Conservation (phyloP, 2,888 invertebrate genomes). For the Aspidapion aeneum region DNA sequence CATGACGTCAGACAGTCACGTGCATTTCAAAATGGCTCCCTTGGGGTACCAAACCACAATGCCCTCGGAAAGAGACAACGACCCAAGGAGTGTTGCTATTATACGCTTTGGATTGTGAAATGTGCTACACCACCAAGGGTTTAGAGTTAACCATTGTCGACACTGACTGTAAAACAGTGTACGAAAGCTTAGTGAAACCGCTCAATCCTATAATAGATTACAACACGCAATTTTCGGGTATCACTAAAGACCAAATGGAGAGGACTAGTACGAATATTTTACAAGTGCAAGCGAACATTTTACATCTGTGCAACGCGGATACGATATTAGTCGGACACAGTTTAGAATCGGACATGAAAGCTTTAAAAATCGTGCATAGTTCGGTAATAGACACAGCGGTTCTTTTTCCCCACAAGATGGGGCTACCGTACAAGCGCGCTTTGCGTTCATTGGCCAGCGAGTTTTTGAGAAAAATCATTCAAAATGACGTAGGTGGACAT, state of each 20-base stretch:
- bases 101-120: slow-evolving; percentile 96
- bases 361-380: slow-evolving; percentile 85
- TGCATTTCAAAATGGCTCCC: slow-evolving; percentile 36
- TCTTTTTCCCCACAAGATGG: slow-evolving; percentile 92
- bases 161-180: slow-evolving; percentile 72
- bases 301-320: slow-evolving; percentile 84
- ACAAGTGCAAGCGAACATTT: slow-evolving; percentile 83
- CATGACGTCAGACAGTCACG: slow-evolving; percentile 43
- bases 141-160: slow-evolving; percentile 89
- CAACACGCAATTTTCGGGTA: slow-evolving; percentile 92
- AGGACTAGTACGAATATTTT: slow-evolving; percentile 72
- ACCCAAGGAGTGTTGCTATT: slow-evolving; percentile 67
- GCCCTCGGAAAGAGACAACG: slow-evolving; percentile 46
- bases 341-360: slow-evolving; percentile 94
- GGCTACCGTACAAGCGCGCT: slow-evolving; percentile 88
- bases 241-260: slow-evolving; percentile 80
- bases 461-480: slow-evolving; percentile 87
- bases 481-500: slow-evolving; percentile 84
- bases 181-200: slow-evolving; percentile 90
- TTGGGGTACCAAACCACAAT: slow-evolving; percentile 44
- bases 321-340: slow-evolving; percentile 98
- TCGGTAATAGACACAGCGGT: slow-evolving; percentile 93
- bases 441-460: slow-evolving; percentile 83
- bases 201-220: slow-evolving; percentile 88
- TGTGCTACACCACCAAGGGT: slow-evolving; percentile 94